phyloP scores from a whole-genome alignment of 2,113 vertebrate species.

The Pao palembangensis region DNA sequence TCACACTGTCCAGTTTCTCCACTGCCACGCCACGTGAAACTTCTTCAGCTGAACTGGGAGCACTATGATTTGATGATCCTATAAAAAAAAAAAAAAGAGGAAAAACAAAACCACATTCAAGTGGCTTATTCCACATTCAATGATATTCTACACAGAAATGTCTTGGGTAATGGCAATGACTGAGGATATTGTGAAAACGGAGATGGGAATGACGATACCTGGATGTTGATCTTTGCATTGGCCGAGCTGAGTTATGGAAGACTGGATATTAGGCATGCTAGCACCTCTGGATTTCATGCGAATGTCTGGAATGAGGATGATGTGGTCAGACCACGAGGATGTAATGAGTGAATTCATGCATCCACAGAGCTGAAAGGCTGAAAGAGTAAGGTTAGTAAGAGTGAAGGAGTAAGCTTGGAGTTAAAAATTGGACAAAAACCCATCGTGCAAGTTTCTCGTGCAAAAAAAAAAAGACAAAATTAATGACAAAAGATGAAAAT shows the following conservation, averaged over 20 bases:
- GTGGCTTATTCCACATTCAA: too few relatives aligned
- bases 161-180: slow-evolving; percentile 9
- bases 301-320: slow-evolving; percentile 74
- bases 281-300: slow-evolving; percentile 76
- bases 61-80: slow-evolving; percentile 83
- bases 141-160: neutral
- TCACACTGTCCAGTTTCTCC: slow-evolving; percentile 94
- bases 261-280: slow-evolving; percentile 68
- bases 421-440: slow-evolving; percentile 23
- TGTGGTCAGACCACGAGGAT: slow-evolving; percentile 20
- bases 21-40: slow-evolving; percentile 86
- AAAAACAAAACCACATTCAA: neutral
- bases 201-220: slow-evolving; percentile 67
- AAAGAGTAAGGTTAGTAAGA: slow-evolving; percentile 14
- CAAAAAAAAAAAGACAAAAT: slow-evolving; percentile 24
- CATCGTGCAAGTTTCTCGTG: slow-evolving; percentile 54
- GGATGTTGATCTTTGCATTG: slow-evolving; percentile 61
- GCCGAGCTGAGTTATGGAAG: slow-evolving; percentile 76
- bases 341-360: slow-evolving; percentile 23
- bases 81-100: neutral
- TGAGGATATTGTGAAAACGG: slow-evolving; percentile 16
- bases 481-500: slow-evolving; percentile 23
- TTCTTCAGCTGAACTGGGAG: slow-evolving; percentile 79
- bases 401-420: slow-evolving; percentile 9
- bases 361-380: slow-evolving; percentile 9